A percentile compares a stretch with the other conserved stretches of the same genome.
These are phyloP conservation scores for Drosophila hamatofila DNA, from an alignment of 2,888 invertebrate genomes.

Conservation along the genomic window DNA sequence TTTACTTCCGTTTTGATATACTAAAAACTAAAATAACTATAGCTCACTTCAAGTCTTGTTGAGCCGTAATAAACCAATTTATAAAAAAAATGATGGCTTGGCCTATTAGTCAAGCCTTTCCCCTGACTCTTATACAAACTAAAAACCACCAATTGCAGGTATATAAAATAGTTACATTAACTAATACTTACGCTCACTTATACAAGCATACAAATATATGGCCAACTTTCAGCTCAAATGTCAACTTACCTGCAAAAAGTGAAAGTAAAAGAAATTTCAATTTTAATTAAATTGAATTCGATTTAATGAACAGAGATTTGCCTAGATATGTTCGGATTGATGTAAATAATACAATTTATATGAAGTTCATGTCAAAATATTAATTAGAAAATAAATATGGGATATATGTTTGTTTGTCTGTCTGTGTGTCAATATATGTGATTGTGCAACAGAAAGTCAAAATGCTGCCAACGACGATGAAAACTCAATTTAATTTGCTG, in stretches of 20 bases:
- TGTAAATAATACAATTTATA: neutral
- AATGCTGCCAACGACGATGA: slow-evolving; percentile 30
- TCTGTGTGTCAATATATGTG: neutral
- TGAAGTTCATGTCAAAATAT: slow-evolving; percentile 24
- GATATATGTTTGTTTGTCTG: neutral
- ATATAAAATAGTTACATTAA: no score
- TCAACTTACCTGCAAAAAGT: slow-evolving; percentile 48
- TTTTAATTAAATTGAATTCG: neutral
- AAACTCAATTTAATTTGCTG: slow-evolving; percentile 75
- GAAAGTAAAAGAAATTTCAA: neutral
- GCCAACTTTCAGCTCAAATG: neutral
- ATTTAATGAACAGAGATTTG: neutral
- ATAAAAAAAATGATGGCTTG: no score
- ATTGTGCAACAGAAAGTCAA: slow-evolving; percentile 1
- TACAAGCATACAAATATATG: neutral
- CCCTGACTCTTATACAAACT: no score
- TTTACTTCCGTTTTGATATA: no score
- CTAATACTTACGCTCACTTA: slow-evolving; percentile 15
- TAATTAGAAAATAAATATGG: slow-evolving; percentile 19
- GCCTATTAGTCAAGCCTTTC: no score
- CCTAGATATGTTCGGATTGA: neutral
- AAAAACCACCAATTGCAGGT: no score
- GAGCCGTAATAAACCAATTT: no score
- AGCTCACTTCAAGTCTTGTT: no score
- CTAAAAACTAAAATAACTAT: no score